Evolutionary conservation across 2,113 vertebrate genomes (phyloP).

Genomic region (Monarcha castaneiventris): DNA sequence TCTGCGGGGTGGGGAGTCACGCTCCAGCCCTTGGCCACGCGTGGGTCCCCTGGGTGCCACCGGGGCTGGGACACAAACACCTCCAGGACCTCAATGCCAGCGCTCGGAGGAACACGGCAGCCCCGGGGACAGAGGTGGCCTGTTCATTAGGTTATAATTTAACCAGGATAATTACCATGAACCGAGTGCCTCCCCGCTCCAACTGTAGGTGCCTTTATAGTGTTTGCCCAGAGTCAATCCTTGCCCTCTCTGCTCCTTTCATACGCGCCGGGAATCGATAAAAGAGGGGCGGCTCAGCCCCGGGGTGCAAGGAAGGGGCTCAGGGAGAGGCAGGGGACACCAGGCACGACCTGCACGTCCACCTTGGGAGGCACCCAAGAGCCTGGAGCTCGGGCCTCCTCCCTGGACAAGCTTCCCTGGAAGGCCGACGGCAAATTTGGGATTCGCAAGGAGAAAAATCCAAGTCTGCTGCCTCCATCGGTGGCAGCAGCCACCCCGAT

Average conservation of each 20-base stretch:
- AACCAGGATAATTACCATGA: not conserved
- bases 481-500: fast-evolving
- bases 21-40: fast-evolving
- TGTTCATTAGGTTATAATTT: not conserved
- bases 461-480: fast-evolving
- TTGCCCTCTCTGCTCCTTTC: not conserved
- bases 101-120: fast-evolving
- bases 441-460: not conserved
- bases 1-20: fast-evolving
- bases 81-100: fast-evolving
- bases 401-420: not conserved
- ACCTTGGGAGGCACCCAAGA: not conserved
- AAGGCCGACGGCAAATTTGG: not conserved
- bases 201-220: not conserved
- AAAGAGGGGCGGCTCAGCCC: not conserved
- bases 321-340: fast-evolving
- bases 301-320: not conserved
- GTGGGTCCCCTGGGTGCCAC: not conserved
- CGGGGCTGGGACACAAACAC: not conserved
- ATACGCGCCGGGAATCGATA: not conserved
- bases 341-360: not conserved
- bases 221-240: constrained; percentile 7
- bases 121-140: not conserved
- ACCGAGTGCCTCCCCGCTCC: not conserved
- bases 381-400: not conserved